Base-by-base conservation (phyloP, 2,888 invertebrate genomes). In the Phyllotreta striolata region DNA sequence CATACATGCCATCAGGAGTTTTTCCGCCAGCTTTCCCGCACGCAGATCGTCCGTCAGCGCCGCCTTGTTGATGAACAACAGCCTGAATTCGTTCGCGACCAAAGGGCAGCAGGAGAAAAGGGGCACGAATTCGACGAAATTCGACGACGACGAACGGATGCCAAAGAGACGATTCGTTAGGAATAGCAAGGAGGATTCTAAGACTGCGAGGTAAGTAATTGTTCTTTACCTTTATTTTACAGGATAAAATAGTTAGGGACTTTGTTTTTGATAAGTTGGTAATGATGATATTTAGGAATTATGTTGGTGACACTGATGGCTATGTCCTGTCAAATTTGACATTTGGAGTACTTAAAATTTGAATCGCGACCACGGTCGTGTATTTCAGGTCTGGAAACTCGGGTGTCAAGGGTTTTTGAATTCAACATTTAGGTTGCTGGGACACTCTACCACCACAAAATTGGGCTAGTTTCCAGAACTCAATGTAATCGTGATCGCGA, bases 21-120 rank as follows among this genome's bases (percentile, higher is more conserved):
- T 82, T 73, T 81, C 81, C 4, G 81, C 82, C n/a, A 81, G 81
- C 70, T 82, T 82, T 73, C 81, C 82, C 4, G 78, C 78, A 8
- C 71, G 81, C 61, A 68, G 81, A 49, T 74, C 73, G 38, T 79
- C 81, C 2, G 63, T 80, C 66, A 79, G 76, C 13, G 72, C 79
- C 1, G 72, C 76, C 6, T 64, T 77, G 37, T 73, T 76, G 66
- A 64, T 75, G 44, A 67, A 70, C 54, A 65, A 65, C 40, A 63
- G 61, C 37, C 40, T 46, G 10, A 64, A 63, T 12, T 37, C 62
- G 4, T n/a, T 41, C n/a, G 8, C 37, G 57, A 6, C 8, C 12
- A 56, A 66, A 39, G 74, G 75, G 64, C 66, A 62, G 6, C 78
- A 77, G 49, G 80, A 80, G 51, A 81, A 79, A 68, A 68, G 79